Conservation (phyloP, 2,797 vertebrate genomes). For the Salarias fasciatus region DNA sequence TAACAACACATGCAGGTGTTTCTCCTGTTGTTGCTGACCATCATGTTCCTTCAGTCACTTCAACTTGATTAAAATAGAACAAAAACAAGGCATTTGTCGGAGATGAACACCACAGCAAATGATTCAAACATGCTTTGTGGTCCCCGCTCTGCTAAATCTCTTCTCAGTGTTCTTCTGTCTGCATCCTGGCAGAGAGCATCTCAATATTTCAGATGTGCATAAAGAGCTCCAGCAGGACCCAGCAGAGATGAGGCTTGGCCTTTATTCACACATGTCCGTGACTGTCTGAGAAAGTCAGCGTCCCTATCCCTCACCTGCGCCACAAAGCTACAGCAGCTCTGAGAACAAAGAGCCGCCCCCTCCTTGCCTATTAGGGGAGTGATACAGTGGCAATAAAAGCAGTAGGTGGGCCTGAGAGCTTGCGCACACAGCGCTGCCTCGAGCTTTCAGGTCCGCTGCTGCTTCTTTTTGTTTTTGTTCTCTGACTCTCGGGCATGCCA, state of each 20-base stretch:
- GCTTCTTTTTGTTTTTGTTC: slow-evolving; percentile 3
- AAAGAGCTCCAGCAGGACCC: slow-evolving; percentile 57
- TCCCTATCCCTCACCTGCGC: slow-evolving; percentile 61
- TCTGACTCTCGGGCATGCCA: slow-evolving; percentile 4
- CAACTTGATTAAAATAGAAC: slow-evolving; percentile 30
- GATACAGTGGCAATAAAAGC: slow-evolving; percentile 61
- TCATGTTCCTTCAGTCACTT: slow-evolving; percentile 26
- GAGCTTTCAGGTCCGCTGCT: slow-evolving; percentile 33
- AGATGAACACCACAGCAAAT: slow-evolving; percentile 49
- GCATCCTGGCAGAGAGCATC: slow-evolving; percentile 54
- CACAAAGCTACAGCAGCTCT: slow-evolving; percentile 56
- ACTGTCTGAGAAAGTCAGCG: slow-evolving; percentile 51
- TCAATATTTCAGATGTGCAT: slow-evolving; percentile 76
- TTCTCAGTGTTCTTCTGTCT: slow-evolving; percentile 54
- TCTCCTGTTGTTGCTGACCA: slow-evolving; percentile 35
- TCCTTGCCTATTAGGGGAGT: slow-evolving; percentile 40
- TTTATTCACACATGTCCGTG: slow-evolving; percentile 48
- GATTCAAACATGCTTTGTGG: slow-evolving; percentile 43
- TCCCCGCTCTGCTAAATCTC: not conserved
- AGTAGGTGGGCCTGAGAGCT: slow-evolving; percentile 5
- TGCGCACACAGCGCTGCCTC: slow-evolving; percentile 5
- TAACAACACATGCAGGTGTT: slow-evolving; percentile 49
- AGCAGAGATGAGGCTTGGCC: slow-evolving; percentile 44
- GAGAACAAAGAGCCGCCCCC: slow-evolving; percentile 39
- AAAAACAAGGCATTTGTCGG: slow-evolving; percentile 26